phyloP scores from a whole-genome alignment of 2,888 invertebrate genomes.

The Cephus pulcher region DNA sequence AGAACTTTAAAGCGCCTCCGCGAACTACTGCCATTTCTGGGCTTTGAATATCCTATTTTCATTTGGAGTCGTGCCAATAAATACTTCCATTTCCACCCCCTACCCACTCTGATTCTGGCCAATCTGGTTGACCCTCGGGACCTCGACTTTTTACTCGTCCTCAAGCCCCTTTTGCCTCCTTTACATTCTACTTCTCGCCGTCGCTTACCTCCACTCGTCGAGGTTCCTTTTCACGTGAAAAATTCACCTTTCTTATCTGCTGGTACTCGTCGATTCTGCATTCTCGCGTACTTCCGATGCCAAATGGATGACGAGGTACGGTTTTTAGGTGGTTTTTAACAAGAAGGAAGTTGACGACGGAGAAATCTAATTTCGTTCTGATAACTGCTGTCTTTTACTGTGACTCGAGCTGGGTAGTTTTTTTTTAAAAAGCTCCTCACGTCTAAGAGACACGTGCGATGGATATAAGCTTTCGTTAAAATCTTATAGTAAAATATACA shows the following conservation, averaged over 20 bases:
- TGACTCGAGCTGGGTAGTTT: neutral
- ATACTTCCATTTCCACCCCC: neutral
- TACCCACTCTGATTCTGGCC: neutral
- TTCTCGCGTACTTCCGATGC: neutral
- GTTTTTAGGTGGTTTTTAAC: neutral
- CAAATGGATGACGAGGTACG: neutral
- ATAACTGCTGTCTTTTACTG: neutral
- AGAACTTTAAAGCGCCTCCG: slow-evolving; percentile 52
- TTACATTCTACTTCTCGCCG: neutral
- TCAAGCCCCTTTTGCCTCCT: neutral
- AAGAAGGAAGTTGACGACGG: neutral
- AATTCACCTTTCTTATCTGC: neutral
- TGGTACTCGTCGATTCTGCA: neutral
- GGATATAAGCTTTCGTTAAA: too few species aligned
- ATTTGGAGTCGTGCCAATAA: slow-evolving; percentile 21
- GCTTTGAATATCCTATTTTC: slow-evolving; percentile 12
- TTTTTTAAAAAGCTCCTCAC: too few species aligned
- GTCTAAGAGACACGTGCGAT: too few species aligned
- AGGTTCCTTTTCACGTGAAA: neutral
- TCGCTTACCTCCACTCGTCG: neutral
- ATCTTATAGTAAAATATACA: too few species aligned
- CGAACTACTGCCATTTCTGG: slow-evolving; percentile 2
- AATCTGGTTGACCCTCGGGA: neutral
- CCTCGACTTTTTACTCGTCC: neutral
- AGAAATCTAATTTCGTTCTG: neutral